Evolutionary conservation across 2,888 invertebrate genomes (phyloP).

Genomic region (Galerucella nymphaeae): DNA sequence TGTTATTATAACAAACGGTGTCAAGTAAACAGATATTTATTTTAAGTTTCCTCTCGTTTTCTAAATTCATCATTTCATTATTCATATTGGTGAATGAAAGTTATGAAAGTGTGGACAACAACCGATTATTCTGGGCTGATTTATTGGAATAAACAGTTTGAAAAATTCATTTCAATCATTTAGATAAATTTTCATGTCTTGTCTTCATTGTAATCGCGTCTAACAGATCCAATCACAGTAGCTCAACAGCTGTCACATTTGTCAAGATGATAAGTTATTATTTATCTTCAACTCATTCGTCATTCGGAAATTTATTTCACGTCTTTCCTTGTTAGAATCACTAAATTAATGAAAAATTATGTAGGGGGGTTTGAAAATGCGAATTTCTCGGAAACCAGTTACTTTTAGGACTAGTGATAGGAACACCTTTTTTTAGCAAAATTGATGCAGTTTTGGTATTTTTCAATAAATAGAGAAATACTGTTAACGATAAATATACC

Average conservation of each 20-base stretch:
- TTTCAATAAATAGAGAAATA: too few relatives aligned
- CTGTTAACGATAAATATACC: too few relatives aligned
- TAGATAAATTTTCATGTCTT: background rate
- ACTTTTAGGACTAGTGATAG: too few relatives aligned
- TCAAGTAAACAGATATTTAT: too few relatives aligned
- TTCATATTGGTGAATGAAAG: background rate
- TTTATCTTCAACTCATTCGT: background rate
- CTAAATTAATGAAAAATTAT: too few relatives aligned
- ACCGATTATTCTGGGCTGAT: background rate
- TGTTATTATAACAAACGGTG: too few relatives aligned
- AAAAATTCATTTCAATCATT: background rate
- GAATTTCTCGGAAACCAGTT: too few relatives aligned
- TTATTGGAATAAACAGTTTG: background rate
- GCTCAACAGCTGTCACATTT: slow-evolving; percentile 28
- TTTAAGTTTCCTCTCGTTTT: too few relatives aligned
- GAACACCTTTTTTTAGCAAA: too few relatives aligned
- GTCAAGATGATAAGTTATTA: slow-evolving; percentile 17
- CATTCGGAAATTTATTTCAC: background rate
- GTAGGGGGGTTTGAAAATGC: too few relatives aligned
- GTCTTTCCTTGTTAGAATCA: background rate
- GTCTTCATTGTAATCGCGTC: slow-evolving; percentile 2
- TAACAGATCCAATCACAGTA: slow-evolving; percentile 22
- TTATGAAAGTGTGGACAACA: background rate
- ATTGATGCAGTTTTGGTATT: too few relatives aligned
- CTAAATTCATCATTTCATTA: too few relatives aligned